phyloP scores from a whole-genome alignment of 1,140 invertebrate species.

The Eumeta japonica region DNA sequence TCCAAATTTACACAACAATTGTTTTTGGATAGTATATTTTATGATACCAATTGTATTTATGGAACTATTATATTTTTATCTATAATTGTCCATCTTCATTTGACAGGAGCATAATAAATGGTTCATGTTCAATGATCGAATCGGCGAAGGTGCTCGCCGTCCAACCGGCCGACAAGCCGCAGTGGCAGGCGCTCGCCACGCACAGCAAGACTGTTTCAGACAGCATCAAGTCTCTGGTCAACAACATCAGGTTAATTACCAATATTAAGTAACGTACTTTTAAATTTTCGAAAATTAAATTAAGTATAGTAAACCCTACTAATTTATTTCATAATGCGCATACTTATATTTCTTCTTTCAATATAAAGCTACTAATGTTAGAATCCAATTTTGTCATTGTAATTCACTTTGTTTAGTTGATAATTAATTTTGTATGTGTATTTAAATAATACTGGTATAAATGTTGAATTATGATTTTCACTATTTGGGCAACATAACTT shows the following conservation, averaged over 20 bases:
- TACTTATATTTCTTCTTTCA: too few relatives aligned
- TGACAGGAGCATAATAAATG: constrained; percentile 62
- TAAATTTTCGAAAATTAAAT: not conserved
- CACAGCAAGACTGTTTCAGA: constrained; percentile 95
- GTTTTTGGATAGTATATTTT: not conserved
- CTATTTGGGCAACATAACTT: too few relatives aligned
- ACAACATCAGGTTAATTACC: constrained; percentile 72
- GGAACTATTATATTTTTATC: not conserved
- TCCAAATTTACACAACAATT: too few relatives aligned
- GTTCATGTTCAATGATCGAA: constrained; percentile 86
- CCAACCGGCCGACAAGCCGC: constrained; percentile 85
- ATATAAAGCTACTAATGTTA: too few relatives aligned
- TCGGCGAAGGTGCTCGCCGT: constrained; percentile 87
- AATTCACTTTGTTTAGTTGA: too few relatives aligned
- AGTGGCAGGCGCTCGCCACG: constrained; percentile 90
- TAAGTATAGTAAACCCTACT: not conserved
- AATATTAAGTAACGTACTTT: not conserved
- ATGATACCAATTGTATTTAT: not conserved
- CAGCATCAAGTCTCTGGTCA: constrained; percentile 90
- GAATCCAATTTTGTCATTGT: too few relatives aligned
- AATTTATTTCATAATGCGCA: not conserved
- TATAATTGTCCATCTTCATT: constrained; percentile 2
- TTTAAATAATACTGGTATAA: too few relatives aligned
- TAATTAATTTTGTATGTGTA: too few relatives aligned
- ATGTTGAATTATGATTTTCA: too few relatives aligned